Percentiles rank a stretch among this genome's conserved stretches.
Evolutionary conservation across 2,888 invertebrate genomes (phyloP).

Genomic region (Sepioteuthis lessoniana): DNA sequence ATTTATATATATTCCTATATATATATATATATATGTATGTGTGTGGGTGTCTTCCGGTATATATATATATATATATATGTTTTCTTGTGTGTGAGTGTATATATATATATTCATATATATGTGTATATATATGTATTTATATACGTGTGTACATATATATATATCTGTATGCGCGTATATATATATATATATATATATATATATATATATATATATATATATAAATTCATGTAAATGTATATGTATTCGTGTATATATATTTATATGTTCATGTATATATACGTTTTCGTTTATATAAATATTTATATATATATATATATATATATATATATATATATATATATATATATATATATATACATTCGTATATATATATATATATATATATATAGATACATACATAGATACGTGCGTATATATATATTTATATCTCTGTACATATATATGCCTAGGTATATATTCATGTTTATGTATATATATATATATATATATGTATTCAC

Average conservation of each 20-base stretch:
- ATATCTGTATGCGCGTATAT: background rate
- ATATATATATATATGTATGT: no score
- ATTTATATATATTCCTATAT: no score
- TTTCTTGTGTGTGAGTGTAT: no score
- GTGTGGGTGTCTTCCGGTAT: no score
- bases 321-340: constrained; percentile 35
- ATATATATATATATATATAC: constrained; percentile 13
- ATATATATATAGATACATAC: background rate
- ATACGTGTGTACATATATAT: no score
- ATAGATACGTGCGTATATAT: background rate
- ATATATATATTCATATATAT: no score
- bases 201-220: constrained; percentile 17
- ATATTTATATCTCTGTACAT: no score
- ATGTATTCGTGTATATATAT: background rate
- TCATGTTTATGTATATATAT: background rate
- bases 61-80: no score
- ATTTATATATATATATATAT: background rate
- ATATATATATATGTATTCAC: background rate
- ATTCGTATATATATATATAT: background rate
- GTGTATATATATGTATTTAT: no score
- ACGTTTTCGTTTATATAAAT: no score
- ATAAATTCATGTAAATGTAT: background rate
- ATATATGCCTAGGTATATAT: background rate
- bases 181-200: background rate
- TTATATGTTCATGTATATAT: background rate